Percentiles rank a stretch among this genome's conserved stretches.
phyloP scores from a whole-genome alignment of 1,140 invertebrate species.

The Ephestia elutella region DNA sequence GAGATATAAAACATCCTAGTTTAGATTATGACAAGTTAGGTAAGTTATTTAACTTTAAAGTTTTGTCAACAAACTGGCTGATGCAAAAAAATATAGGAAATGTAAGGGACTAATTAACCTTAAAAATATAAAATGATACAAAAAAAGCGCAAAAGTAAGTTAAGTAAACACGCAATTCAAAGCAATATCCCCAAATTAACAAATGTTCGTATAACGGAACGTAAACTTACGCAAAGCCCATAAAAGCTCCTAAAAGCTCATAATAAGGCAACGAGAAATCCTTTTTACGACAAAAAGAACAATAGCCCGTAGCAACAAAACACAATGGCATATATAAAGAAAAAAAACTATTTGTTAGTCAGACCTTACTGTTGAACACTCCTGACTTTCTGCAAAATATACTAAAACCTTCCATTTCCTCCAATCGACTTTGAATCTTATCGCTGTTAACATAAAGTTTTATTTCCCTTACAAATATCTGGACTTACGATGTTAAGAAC shows the following conservation, averaged over 20 bases:
- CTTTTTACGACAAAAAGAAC: constrained; percentile 11
- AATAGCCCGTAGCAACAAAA: constrained; percentile 20
- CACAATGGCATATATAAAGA: constrained; percentile 13
- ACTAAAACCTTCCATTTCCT: not conserved
- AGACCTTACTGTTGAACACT: constrained; percentile 14
- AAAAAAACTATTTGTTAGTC: constrained; percentile 20
- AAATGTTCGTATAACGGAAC: not conserved
- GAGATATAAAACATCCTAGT: too few relatives aligned
- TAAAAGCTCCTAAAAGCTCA: constrained; percentile 1
- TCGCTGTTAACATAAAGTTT: not conserved
- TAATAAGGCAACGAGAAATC: constrained; percentile 5
- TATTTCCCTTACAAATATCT: constrained; percentile 7
- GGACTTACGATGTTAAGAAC: not conserved
- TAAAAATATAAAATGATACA: too few relatives aligned
- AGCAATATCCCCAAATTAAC: not conserved
- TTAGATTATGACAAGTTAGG: too few relatives aligned
- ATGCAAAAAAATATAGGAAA: too few relatives aligned
- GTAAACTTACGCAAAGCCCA: not conserved
- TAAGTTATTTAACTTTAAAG: too few relatives aligned
- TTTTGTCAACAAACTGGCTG: too few relatives aligned
- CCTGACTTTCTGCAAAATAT: constrained; percentile 11
- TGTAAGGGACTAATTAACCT: too few relatives aligned
- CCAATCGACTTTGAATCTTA: constrained; percentile 9
- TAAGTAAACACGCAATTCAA: not conserved
- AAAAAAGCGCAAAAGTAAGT: too few relatives aligned